Evolutionary conservation across 2,888 invertebrate genomes (phyloP).

Genomic region (Dicranocentrus wangi): DNA sequence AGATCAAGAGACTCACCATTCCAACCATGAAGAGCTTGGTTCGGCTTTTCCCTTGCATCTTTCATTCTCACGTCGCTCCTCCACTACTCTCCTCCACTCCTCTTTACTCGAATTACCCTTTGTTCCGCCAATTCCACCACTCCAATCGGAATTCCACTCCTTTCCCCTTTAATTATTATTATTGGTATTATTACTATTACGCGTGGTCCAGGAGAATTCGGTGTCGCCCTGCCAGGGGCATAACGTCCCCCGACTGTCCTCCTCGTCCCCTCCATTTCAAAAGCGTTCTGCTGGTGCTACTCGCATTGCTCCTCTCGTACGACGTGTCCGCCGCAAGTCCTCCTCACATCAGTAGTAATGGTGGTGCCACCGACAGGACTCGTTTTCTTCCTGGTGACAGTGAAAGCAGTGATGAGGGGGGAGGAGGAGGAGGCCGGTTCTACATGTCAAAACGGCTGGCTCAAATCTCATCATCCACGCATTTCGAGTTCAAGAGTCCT

Average conservation of each 20-base stretch:
- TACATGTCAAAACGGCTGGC: background rate
- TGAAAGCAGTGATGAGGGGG: constrained; percentile 22
- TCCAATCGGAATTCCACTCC: no score
- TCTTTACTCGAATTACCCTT: background rate
- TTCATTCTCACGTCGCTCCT: background rate
- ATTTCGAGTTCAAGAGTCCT: background rate
- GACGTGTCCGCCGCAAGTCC: no score
- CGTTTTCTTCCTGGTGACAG: constrained; percentile 7
- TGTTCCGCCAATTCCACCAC: no score
- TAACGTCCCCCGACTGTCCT: no score
- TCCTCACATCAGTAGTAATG: no score
- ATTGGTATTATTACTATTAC: no score
- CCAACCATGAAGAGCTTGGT: constrained; percentile 55
- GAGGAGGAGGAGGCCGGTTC: background rate
- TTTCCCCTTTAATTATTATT: no score
- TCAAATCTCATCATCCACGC: constrained; percentile 1
- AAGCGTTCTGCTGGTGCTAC: background rate
- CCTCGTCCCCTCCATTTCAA: no score
- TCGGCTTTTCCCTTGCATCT: constrained; percentile 28
- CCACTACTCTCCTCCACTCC: background rate
- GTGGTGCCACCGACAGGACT: constrained; percentile 12
- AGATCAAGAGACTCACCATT: constrained; percentile 50
- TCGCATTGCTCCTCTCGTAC: no score
- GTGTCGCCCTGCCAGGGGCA: no score
- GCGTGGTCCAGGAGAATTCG: no score